These are phyloP conservation scores for Phalanger gymnotis DNA, from an alignment of 2,797 vertebrate species.

Conservation along the genomic window DNA sequence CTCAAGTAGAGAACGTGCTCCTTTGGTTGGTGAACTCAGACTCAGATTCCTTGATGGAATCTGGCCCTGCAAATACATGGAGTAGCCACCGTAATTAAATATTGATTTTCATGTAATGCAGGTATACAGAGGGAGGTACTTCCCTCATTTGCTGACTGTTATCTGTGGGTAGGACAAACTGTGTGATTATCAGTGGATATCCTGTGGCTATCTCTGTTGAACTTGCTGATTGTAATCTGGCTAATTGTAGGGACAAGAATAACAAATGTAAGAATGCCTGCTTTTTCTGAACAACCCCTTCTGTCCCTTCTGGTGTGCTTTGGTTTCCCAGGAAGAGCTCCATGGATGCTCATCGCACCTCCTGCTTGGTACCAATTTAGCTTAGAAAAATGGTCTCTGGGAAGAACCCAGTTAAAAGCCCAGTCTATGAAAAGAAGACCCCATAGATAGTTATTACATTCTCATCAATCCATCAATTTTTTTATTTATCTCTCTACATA, in stretches of 20 bases:
- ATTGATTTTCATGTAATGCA: slow-evolving; percentile 70
- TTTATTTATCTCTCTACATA: neutral
- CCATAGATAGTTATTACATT: neutral
- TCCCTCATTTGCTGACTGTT: slow-evolving; percentile 60
- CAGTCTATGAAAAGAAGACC: neutral
- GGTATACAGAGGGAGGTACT: slow-evolving; percentile 29
- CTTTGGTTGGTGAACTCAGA: neutral
- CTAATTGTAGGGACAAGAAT: slow-evolving; percentile 22
- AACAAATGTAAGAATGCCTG: slow-evolving; percentile 9
- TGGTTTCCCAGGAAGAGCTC: slow-evolving; percentile 49
- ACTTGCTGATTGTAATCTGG: slow-evolving; percentile 33
- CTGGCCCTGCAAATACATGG: neutral
- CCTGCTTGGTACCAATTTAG: slow-evolving; percentile 49
- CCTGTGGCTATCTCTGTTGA: slow-evolving; percentile 23
- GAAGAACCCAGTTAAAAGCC: slow-evolving; percentile 15
- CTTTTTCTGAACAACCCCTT: slow-evolving; percentile 47
- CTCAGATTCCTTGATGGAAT: neutral
- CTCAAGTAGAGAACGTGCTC: neutral
- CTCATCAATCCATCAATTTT: neutral
- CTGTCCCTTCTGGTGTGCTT: slow-evolving; percentile 8
- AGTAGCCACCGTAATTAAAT: slow-evolving; percentile 59
- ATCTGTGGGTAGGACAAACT: slow-evolving; percentile 51
- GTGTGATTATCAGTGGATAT: slow-evolving; percentile 57
- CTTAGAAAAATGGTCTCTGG: slow-evolving; percentile 10
- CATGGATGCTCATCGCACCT: slow-evolving; percentile 3